Conservation (phyloP, 2,797 vertebrate genomes). For the Trematomus bernacchii region DNA sequence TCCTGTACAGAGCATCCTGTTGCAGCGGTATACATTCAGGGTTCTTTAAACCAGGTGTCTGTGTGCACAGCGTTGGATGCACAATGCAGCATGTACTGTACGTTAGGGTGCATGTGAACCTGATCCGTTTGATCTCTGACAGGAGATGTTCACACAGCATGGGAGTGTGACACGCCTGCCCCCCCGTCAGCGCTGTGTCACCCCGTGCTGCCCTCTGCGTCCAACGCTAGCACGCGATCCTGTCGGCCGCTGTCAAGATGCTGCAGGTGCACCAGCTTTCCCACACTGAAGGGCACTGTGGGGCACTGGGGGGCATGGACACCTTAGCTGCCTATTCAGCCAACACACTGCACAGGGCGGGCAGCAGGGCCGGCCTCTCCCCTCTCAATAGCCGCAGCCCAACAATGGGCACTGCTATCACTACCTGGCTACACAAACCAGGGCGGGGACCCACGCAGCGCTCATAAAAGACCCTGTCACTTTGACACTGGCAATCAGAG, state of each 20-base stretch:
- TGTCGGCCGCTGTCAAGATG: slow-evolving; percentile 67
- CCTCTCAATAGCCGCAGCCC: slow-evolving; percentile 80
- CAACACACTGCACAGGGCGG: slow-evolving; percentile 73
- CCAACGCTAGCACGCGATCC: slow-evolving; percentile 79
- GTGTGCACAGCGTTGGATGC: slow-evolving; percentile 26
- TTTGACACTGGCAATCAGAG: slow-evolving; percentile 83
- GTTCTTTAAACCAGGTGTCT: slow-evolving; percentile 20
- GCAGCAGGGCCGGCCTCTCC: slow-evolving; percentile 68
- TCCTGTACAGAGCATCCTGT: slow-evolving; percentile 39
- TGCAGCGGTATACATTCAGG: slow-evolving; percentile 16
- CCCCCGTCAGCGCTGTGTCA: slow-evolving; percentile 66
- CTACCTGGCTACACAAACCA: slow-evolving; percentile 83
- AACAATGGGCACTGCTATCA: slow-evolving; percentile 85
- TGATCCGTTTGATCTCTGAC: slow-evolving; percentile 67
- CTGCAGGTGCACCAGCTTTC: slow-evolving; percentile 82
- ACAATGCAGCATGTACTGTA: slow-evolving; percentile 38
- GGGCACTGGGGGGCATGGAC: slow-evolving; percentile 84
- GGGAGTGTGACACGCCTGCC: slow-evolving; percentile 60
- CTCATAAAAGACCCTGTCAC: slow-evolving; percentile 84
- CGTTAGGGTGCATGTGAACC: slow-evolving; percentile 43
- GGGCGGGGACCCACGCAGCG: slow-evolving; percentile 78
- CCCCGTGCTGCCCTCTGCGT: slow-evolving; percentile 58
- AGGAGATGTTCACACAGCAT: slow-evolving; percentile 57
- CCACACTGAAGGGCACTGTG: slow-evolving; percentile 84
- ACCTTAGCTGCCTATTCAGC: slow-evolving; percentile 84